phyloP scores from a whole-genome alignment of 2,888 invertebrate species.

The Nephrotoma guestfalica region DNA sequence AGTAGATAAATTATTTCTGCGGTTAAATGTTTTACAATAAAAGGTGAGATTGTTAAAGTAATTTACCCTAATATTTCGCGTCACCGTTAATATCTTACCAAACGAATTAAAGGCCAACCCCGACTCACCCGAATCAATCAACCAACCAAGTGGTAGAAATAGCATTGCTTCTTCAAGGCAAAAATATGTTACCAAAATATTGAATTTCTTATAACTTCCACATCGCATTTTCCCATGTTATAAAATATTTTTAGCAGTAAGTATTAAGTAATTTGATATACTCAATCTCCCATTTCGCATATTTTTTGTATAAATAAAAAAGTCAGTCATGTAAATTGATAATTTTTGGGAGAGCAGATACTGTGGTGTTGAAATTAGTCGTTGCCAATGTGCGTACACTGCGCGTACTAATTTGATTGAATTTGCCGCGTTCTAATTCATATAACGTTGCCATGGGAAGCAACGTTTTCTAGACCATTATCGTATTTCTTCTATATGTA shows the following conservation, averaged over 20 bases:
- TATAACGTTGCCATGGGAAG: neutral
- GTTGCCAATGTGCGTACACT: neutral
- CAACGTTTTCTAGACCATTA: neutral
- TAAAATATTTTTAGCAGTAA: neutral
- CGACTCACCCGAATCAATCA: too few relatives aligned
- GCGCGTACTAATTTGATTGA: neutral
- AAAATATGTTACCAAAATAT: too few relatives aligned
- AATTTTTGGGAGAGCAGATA: neutral
- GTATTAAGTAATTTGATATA: neutral
- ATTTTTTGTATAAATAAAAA: neutral
- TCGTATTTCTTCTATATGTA: neutral
- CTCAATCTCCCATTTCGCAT: neutral
- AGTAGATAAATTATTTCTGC: too few relatives aligned
- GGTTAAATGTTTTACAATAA: too few relatives aligned
- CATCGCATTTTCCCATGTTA: neutral
- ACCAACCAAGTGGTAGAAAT: too few relatives aligned
- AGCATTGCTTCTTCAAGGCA: too few relatives aligned
- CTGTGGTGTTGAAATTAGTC: neutral
- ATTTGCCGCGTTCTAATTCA: neutral
- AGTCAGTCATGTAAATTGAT: neutral
- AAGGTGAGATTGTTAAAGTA: too few relatives aligned
- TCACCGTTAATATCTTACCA: too few relatives aligned
- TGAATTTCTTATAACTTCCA: too few relatives aligned
- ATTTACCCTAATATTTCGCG: too few relatives aligned
- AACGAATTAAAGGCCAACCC: too few relatives aligned